Percentiles rank a stretch among this genome's conserved stretches.
Conservation (phyloP, 2,113 vertebrate species). For the Illadopsis cleaveri region DNA sequence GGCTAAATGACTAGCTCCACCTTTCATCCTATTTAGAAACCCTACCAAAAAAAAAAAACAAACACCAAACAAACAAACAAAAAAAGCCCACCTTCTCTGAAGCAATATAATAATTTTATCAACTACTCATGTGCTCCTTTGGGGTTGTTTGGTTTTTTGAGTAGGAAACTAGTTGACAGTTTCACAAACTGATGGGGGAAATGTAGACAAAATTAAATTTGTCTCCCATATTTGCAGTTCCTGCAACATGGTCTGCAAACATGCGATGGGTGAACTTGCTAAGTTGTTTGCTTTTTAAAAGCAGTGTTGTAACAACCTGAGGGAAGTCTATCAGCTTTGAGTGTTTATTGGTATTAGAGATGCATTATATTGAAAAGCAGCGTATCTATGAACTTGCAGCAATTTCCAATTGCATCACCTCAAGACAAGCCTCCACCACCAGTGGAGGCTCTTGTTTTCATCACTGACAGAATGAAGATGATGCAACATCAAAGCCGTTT, state of each 20-base stretch:
- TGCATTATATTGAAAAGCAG: neutral
- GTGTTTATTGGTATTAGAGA: neutral
- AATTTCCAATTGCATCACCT: neutral
- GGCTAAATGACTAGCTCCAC: slow-evolving; percentile 40
- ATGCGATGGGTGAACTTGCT: neutral
- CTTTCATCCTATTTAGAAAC: slow-evolving; percentile 17
- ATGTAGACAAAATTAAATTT: neutral
- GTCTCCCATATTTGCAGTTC: neutral
- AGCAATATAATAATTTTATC: neutral
- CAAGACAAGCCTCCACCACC: neutral
- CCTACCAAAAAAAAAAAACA: neutral
- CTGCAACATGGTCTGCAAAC: neutral
- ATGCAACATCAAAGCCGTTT: neutral
- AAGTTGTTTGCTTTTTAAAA: neutral
- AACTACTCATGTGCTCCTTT: neutral
- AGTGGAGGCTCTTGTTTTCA: neutral
- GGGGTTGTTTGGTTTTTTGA: neutral
- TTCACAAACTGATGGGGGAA: neutral
- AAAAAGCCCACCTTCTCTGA: neutral
- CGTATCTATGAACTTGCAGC: neutral
- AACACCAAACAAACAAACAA: neutral
- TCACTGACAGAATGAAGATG: neutral
- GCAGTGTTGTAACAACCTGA: neutral
- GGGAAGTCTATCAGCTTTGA: neutral
- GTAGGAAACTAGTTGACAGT: neutral